Conservation (phyloP, 2,113 vertebrate species). For the Bathybates hornii region DNA sequence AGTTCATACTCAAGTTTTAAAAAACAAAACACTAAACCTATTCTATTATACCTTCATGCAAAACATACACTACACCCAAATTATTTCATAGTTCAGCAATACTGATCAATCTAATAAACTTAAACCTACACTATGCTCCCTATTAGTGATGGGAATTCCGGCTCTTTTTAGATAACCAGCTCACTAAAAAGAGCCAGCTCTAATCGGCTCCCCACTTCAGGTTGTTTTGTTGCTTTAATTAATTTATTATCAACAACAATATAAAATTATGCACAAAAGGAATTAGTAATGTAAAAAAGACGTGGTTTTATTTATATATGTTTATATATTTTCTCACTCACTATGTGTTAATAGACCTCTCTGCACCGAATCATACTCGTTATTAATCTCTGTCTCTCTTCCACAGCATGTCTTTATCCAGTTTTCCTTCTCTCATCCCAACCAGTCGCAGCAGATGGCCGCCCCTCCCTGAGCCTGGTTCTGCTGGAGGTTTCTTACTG, state of each 20-base stretch:
- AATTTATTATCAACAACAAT: not conserved
- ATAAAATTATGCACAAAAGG: not conserved
- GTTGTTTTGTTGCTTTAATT: not conserved
- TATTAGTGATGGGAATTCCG: not conserved
- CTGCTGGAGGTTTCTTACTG: not conserved
- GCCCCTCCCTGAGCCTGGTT: not conserved
- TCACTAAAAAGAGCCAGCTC: not conserved
- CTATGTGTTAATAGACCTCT: not conserved
- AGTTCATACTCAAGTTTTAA: not conserved
- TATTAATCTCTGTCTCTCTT: not conserved
- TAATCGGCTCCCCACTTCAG: not conserved
- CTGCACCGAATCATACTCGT: not conserved
- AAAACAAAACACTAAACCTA: not conserved
- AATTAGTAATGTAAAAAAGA: not conserved
- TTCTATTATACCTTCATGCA: not conserved
- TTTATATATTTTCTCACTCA: not conserved
- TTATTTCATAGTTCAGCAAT: not conserved
- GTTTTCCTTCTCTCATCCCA: not conserved
- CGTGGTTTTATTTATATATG: not conserved
- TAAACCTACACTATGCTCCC: not conserved
- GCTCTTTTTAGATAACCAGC: not conserved
- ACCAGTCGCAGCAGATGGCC: not conserved
- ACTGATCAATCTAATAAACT: not conserved
- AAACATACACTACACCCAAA: not conserved
- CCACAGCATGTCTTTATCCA: not conserved